Evolutionary conservation across 2,797 vertebrate genomes (phyloP).

Genomic region (Neomorphus geoffroyi): DNA sequence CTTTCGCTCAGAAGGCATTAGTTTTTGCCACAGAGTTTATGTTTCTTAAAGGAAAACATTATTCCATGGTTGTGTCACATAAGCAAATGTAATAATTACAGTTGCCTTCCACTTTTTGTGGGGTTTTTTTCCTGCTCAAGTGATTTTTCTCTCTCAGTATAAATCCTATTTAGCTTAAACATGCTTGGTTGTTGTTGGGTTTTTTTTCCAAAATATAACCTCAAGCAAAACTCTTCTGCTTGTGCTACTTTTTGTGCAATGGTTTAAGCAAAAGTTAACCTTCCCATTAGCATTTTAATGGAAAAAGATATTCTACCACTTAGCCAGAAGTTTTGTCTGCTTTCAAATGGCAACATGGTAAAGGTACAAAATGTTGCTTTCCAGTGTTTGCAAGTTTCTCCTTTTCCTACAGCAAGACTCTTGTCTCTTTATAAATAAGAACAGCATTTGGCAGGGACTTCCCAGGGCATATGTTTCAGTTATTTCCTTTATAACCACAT

Average conservation of each 20-base stretch:
- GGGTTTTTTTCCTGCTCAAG: neutral
- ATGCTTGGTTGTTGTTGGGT: neutral
- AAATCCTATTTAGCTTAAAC: slow-evolving; percentile 53
- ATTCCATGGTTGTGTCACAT: neutral
- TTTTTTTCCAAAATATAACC: slow-evolving; percentile 46
- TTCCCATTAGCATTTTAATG: slow-evolving; percentile 76
- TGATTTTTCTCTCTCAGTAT: slow-evolving; percentile 43
- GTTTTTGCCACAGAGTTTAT: neutral
- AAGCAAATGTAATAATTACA: neutral
- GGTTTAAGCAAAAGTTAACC: slow-evolving; percentile 68
- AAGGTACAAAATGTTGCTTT: slow-evolving; percentile 53
- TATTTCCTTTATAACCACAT: neutral
- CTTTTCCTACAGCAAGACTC: slow-evolving; percentile 28
- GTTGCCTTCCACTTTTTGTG: neutral
- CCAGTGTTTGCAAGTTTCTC: slow-evolving; percentile 40
- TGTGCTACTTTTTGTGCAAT: slow-evolving; percentile 30
- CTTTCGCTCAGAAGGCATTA: neutral
- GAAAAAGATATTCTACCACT: slow-evolving; percentile 43
- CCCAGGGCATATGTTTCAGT: neutral
- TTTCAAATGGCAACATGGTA: slow-evolving; percentile 59
- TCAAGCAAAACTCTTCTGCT: slow-evolving; percentile 56
- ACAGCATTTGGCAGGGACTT: neutral
- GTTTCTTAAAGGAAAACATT: neutral
- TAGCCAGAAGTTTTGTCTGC: slow-evolving; percentile 59
- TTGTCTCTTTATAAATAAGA: slow-evolving; percentile 36